A percentile compares a stretch with the other conserved stretches of the same genome.
Conservation (phyloP, 2,797 vertebrate species). For the Acanthiza pusilla region DNA sequence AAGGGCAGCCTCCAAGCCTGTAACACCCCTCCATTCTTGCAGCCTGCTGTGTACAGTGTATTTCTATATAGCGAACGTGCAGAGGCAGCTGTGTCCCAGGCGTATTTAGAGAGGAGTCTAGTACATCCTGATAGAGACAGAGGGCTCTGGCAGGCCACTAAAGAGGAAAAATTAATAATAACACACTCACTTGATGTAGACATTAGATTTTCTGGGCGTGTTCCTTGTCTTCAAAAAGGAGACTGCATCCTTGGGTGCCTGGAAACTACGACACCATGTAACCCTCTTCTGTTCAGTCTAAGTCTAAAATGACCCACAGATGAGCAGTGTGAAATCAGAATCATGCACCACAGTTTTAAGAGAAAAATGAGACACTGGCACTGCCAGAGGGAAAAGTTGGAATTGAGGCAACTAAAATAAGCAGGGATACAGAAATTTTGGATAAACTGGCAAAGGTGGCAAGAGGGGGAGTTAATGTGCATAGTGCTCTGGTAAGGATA, state of each 20-base stretch:
- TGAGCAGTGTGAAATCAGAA: neutral
- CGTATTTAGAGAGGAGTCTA: accelerated
- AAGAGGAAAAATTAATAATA: neutral
- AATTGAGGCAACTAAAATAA: neutral
- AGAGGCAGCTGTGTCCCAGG: neutral
- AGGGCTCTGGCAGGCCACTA: neutral
- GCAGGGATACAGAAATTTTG: neutral
- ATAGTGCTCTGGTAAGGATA: neutral
- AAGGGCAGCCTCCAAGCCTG: neutral
- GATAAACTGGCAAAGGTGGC: neutral
- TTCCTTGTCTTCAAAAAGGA: neutral
- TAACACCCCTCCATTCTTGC: neutral
- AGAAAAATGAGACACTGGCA: neutral
- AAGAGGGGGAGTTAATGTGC: neutral
- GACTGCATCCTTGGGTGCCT: neutral
- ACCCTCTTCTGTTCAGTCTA: neutral
- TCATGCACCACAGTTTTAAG: neutral
- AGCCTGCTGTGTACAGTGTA: neutral
- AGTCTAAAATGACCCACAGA: neutral
- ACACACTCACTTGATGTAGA: neutral
- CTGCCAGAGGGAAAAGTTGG: neutral
- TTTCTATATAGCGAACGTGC: neutral
- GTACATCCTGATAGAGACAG: neutral
- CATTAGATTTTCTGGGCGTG: neutral
- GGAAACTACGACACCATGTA: neutral